Percentiles rank a stretch among this genome's conserved stretches.
Evolutionary conservation across 2,888 invertebrate species (phyloP).

Genomic region (Cheilosia urbana): DNA sequence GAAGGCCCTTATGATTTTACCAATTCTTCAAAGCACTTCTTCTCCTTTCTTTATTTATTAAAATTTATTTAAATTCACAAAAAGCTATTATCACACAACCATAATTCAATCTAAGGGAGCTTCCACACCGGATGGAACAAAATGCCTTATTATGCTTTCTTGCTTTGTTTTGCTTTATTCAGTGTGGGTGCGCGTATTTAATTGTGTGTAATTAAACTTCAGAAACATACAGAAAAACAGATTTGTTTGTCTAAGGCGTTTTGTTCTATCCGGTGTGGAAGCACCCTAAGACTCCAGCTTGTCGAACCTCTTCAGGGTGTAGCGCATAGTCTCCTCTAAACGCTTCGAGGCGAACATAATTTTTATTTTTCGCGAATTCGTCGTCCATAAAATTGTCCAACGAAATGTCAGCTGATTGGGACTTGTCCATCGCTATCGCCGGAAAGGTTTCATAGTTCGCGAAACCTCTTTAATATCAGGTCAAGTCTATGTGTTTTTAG

Average conservation of each 20-base stretch:
- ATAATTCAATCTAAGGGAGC: slow-evolving; percentile 73
- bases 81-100: background rate
- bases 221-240: no score
- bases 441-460: slow-evolving; percentile 79
- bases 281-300: slow-evolving; percentile 78
- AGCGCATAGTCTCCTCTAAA: slow-evolving; percentile 78
- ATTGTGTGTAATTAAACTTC: no score
- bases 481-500: no score
- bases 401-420: slow-evolving; percentile 78
- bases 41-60: background rate
- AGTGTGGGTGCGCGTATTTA: no score
- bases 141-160: no score
- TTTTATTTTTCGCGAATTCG: slow-evolving; percentile 77
- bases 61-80: background rate
- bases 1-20: no score
- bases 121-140: no score
- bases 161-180: no score
- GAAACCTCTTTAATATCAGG: slow-evolving; percentile 57
- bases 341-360: slow-evolving; percentile 79
- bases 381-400: slow-evolving; percentile 79
- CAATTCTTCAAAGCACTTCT: no score
- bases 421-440: slow-evolving; percentile 79
- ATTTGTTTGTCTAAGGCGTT: no score
- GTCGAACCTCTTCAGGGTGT: slow-evolving; percentile 80
- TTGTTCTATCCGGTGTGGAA: no score